Evolutionary conservation across 2,888 invertebrate species (phyloP).

Genomic region (Agonum fuliginosum): DNA sequence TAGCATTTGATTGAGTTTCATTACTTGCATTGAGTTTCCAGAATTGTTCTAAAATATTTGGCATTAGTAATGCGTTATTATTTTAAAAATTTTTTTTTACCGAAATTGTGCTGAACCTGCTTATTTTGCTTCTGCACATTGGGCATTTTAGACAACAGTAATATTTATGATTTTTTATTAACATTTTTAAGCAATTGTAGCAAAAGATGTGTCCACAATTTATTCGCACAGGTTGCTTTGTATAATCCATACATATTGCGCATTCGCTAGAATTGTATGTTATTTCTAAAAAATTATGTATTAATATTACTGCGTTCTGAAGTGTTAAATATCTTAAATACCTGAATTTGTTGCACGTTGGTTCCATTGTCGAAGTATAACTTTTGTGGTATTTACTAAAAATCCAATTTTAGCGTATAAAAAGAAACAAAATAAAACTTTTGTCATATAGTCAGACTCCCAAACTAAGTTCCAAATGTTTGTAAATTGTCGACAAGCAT

Average conservation of each 20-base stretch:
- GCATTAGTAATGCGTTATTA: neutral
- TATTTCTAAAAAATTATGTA: conserved; percentile 15
- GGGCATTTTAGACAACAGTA: neutral
- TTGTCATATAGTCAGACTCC: conserved; percentile 9
- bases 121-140: conserved; percentile 18
- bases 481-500: neutral
- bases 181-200: conserved; percentile 15
- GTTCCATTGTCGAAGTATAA: conserved; percentile 21
- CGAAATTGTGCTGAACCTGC: neutral
- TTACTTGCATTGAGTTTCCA: neutral
- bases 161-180: conserved; percentile 7
- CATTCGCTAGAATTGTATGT: conserved; percentile 65
- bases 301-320: neutral
- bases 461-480: neutral
- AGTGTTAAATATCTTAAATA: conserved; percentile 6
- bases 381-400: conserved; percentile 2
- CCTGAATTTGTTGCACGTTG: neutral
- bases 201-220: conserved; percentile 72
- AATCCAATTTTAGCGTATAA: conserved; percentile 1
- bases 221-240: conserved; percentile 68
- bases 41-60: neutral
- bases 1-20: neutral
- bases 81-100: neutral
- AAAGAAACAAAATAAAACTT: conserved; percentile 33
- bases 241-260: conserved; percentile 70